These are phyloP conservation scores for Leptobrachium leishanense DNA, from an alignment of 2,113 vertebrate species.

Conservation along the genomic window DNA sequence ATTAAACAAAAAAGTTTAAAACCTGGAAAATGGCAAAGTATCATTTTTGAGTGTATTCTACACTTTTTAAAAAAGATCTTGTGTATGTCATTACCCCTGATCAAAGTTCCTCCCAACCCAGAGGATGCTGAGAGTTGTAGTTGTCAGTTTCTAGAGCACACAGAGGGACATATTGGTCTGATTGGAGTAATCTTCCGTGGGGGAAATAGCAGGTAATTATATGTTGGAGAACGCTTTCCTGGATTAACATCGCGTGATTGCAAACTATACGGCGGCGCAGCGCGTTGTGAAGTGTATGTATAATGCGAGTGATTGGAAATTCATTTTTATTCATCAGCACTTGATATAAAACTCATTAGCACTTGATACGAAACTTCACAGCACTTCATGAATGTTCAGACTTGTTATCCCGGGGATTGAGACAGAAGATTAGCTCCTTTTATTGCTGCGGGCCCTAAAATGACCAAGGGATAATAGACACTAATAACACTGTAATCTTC, in stretches of 20 bases:
- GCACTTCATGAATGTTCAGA: neutral
- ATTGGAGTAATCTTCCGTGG: too few relatives aligned
- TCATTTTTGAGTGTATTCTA: too few relatives aligned
- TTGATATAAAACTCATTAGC: constrained; percentile 20
- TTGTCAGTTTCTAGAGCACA: neutral
- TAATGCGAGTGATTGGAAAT: neutral
- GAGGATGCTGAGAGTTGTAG: neutral
- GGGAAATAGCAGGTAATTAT: too few relatives aligned
- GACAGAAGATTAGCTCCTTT: too few relatives aligned
- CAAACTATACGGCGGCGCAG: neutral
- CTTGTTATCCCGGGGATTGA: too few relatives aligned
- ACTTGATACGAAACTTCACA: neutral
- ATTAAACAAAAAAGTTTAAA: too few relatives aligned
- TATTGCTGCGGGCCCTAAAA: too few relatives aligned
- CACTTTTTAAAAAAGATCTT: neutral
- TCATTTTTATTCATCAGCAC: neutral
- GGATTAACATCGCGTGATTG: constrained; percentile 9
- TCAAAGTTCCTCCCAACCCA: neutral
- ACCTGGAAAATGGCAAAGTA: too few relatives aligned
- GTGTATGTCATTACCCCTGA: constrained; percentile 28
- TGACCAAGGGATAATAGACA: too few relatives aligned
- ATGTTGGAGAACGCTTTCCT: neutral
- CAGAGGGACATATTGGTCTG: neutral
- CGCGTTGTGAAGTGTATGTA: neutral
- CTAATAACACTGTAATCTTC: too few relatives aligned